A percentile compares a stretch with the other conserved stretches of the same genome.
Evolutionary conservation across 2,888 invertebrate genomes (phyloP).

Genomic region (Pammene aurita): DNA sequence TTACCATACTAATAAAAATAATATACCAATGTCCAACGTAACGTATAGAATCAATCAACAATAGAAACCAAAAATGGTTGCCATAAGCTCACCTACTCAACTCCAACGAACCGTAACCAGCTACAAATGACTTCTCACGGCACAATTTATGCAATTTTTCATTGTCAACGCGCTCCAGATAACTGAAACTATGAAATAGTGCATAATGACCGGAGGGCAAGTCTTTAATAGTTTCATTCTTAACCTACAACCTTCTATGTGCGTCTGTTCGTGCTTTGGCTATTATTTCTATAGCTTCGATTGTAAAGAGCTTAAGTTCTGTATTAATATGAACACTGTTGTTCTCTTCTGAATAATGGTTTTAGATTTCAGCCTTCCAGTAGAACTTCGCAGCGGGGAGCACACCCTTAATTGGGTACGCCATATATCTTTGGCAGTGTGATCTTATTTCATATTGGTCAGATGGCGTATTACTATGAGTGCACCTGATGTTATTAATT

Average conservation of each 20-base stretch:
- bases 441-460: slow-evolving; percentile 54
- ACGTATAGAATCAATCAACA: slow-evolving; percentile 1
- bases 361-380: slow-evolving; percentile 61
- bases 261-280: slow-evolving; percentile 74
- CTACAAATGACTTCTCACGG: slow-evolving; percentile 37
- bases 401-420: slow-evolving; percentile 78
- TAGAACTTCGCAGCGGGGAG: slow-evolving; percentile 77
- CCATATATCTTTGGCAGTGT: slow-evolving; percentile 70
- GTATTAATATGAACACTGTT: slow-evolving; percentile 1
- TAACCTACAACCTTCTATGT: slow-evolving; percentile 53
- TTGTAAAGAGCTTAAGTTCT: slow-evolving; percentile 7
- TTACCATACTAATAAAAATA: slow-evolving; percentile 1
- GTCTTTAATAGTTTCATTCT: slow-evolving; percentile 69
- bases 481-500: slow-evolving; percentile 38
- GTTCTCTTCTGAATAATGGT: slow-evolving; percentile 14
- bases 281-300: slow-evolving; percentile 54
- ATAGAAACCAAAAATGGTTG: slow-evolving; percentile 11
- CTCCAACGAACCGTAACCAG: slow-evolving; percentile 15
- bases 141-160: slow-evolving; percentile 60
- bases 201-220: slow-evolving; percentile 69
- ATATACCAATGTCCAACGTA: not conserved
- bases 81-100: slow-evolving; percentile 12
- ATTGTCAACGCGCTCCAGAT: slow-evolving; percentile 64
- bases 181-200: slow-evolving; percentile 69
- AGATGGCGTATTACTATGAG: slow-evolving; percentile 40